Base-by-base conservation (phyloP, 2,113 vertebrate species). In the Sisor rabdophorus region DNA sequence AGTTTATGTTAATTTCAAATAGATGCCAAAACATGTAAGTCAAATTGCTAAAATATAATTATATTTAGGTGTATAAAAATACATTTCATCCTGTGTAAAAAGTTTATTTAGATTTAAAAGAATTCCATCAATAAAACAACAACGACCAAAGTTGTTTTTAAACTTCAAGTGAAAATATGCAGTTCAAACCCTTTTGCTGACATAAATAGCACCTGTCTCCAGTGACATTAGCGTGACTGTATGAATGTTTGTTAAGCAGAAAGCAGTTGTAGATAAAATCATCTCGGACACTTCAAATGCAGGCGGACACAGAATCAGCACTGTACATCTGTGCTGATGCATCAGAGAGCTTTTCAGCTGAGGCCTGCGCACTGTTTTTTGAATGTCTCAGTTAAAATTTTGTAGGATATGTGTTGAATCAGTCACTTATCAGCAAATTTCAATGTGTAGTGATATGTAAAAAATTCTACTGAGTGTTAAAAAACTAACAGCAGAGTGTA, bases 271-370 rank as follows among this genome's bases (percentile, higher is more conserved):
- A 65, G 52, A 65, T 75, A 11, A 53, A 61, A 65, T 80, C 81
- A 78, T 58, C 75, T 73, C 71, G 75, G 68, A 71, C 78, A 71
- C 75, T 80, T 80, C 75, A 75, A 80, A 83, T 73, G 54, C 63
- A 73, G 26, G 71, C 48, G 71, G 50, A 80, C 50, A 68, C 48
- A 52, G 63, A 74, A 47, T 40, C 52, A 61, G 36, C 70, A 61
- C n/a, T 55, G 54, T 59, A 50, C 56, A 58, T 69, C 28, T 63
- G 78, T 73, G 61, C 56, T 55, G 73, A 56, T 54, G 60, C 60
- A 60, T 80, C 78, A 80, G 76, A 75, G 60, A 54, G 52, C 32
- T 30, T 71, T 80, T 77, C 71, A 71, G 64, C 61, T 78, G 70
- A 32, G 32, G 20, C 63, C 50, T 40, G 48, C 55, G 61, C 58